Base-by-base conservation (phyloP, 2,888 invertebrate species). In the Arrhopalites spinosus region DNA sequence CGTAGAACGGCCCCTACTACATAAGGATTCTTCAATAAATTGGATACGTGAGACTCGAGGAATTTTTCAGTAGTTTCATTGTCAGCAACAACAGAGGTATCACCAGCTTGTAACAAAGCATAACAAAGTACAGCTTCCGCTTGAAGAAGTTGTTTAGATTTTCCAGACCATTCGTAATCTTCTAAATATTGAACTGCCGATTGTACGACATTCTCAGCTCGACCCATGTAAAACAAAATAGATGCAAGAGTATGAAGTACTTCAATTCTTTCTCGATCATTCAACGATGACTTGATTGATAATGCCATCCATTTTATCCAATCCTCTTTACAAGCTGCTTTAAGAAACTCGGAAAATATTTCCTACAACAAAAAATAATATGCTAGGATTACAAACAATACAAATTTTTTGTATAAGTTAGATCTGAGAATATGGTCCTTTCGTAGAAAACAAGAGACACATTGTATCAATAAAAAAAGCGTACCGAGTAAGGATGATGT, bases 121-220 rank as follows among this genome's bases (percentile, higher is more conserved):
- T 78, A 68, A 63, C 72, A 71, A 0, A 78, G 36, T n/a, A 78
- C 66, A 20, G 79, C 80, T 74, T 82, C 82, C 1, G 82, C 81
- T 68, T 75, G 75, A 25, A 78, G 50, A 59, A 79, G 73, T 15
- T 56, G 68, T 17, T 76, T 73, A n/a, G 25, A 50, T 25, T 47
- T 59, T 17, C 23, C 20, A 8, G 61, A 67, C 66, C 74, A 72
- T n/a, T 74, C 72, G 61, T 77, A 78, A 30, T 71, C 56, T 23
- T 75, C 69, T 25, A 75, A 43, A 63, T 75, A n/a, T 17, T 29
- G 53, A 11, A 73, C 29, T n/a, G 77, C 77, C 13, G 69, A 63
- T 15, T 11, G 3, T 11, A 75, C 0, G 0, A 78, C 78, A 20
- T 73, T 63, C 17, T 73, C 70, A 53, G 63, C 63, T 8, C 68